Evolutionary conservation across 2,888 invertebrate species (phyloP).

Genomic region (Phymatocera aterrima): DNA sequence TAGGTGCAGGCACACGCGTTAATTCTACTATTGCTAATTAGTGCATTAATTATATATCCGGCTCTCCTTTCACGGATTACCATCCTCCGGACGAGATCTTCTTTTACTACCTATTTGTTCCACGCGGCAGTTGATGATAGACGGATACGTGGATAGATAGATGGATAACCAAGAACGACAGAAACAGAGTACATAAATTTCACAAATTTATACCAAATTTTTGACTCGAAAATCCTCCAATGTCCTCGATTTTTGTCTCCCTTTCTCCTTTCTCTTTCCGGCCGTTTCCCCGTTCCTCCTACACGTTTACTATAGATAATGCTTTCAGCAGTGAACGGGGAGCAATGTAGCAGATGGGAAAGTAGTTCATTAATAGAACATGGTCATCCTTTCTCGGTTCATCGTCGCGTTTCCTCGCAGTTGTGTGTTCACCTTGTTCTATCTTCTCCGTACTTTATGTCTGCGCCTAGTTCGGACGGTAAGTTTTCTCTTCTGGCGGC

Average conservation of each 20-base stretch:
- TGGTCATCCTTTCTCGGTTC: slow-evolving; percentile 26
- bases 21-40: slow-evolving; percentile 23
- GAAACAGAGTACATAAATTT: no score
- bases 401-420: neutral
- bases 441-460: neutral
- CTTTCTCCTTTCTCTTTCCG: no score
- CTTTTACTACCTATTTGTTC: no score
- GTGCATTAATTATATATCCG: slow-evolving; percentile 1
- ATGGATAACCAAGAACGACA: no score
- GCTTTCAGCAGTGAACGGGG: neutral
- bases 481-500: neutral
- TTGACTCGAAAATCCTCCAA: no score
- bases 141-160: no score
- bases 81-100: neutral
- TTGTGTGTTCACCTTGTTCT: neutral
- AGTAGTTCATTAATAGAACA: slow-evolving; percentile 41
- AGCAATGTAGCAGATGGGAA: neutral
- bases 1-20: neutral
- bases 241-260: no score
- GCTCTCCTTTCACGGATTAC: neutral
- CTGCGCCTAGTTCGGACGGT: neutral
- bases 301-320: neutral
- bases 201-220: no score
- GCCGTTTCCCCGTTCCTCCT: neutral
- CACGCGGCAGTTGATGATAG: no score